Evolutionary conservation across 1,140 invertebrate genomes (phyloP).

Genomic region (Triops longicaudatus): DNA sequence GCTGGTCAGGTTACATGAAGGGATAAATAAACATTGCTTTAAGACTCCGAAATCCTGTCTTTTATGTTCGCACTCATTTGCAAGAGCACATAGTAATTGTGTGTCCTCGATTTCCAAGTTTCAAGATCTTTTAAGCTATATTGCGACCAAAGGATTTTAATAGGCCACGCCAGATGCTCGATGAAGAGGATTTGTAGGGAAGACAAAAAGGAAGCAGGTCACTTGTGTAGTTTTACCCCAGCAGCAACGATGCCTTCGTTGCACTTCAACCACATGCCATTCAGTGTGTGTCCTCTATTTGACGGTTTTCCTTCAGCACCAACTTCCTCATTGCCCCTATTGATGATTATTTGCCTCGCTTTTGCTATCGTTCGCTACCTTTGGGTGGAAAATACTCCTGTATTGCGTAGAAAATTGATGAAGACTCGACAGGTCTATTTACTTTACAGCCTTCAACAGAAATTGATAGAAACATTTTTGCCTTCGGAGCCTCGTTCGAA

Average conservation of each 20-base stretch:
- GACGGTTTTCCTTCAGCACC: background rate
- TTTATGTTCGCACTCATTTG: background rate
- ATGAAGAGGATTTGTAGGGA: background rate
- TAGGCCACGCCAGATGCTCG: background rate
- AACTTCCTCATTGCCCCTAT: slow-evolving; percentile 10
- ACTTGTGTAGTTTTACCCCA: background rate
- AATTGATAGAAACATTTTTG: too few relatives aligned
- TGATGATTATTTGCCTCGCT: background rate
- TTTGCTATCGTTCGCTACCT: background rate
- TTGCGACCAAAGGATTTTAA: background rate
- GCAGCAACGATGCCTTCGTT: background rate
- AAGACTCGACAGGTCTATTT: too few relatives aligned
- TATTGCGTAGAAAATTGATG: too few relatives aligned
- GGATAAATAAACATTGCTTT: background rate
- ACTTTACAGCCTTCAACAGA: too few relatives aligned
- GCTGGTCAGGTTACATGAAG: background rate
- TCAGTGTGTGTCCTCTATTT: background rate
- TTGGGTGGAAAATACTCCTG: too few relatives aligned
- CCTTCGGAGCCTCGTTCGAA: too few relatives aligned
- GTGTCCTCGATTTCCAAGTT: background rate
- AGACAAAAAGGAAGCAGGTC: background rate
- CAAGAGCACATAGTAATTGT: background rate
- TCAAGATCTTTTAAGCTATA: background rate
- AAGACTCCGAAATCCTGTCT: background rate
- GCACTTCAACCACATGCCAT: background rate